Conservation (phyloP, 2,113 vertebrate species). For the Pelmatolapia mariae region DNA sequence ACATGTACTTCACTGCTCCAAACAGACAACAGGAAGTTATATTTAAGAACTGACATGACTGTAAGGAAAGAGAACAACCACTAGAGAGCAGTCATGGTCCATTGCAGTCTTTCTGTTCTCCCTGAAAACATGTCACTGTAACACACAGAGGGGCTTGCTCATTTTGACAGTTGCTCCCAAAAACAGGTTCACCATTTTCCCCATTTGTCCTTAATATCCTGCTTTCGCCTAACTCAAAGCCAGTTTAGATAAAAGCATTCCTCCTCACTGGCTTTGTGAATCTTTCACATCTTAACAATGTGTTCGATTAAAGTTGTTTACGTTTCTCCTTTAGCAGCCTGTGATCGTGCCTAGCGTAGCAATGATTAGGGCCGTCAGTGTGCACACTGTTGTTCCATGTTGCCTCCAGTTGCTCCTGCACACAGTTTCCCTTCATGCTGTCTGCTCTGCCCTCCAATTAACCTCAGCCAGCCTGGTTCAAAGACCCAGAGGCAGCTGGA, state of each 20-base stretch:
- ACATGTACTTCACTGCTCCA: background rate
- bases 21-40: background rate
- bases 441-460: conserved; percentile 53
- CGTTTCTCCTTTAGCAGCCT: background rate
- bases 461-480: conserved; percentile 27
- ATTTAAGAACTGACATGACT: background rate
- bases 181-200: background rate
- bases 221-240: background rate
- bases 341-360: background rate
- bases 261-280: background rate
- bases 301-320: background rate
- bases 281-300: background rate
- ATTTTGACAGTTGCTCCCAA: background rate
- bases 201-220: background rate
- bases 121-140: background rate
- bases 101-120: background rate
- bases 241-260: background rate
- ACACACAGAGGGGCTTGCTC: background rate
- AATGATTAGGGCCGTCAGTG: background rate
- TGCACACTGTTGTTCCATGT: background rate
- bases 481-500: conserved; percentile 33
- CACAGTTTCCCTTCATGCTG: conserved; percentile 14
- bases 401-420: conserved; percentile 21
- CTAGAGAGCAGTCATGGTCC: conserved; percentile 27
- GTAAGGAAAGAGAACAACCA: conserved; percentile 7